A percentile compares a stretch with the other conserved stretches of the same genome.
Evolutionary conservation across 2,113 vertebrate genomes (phyloP).

Genomic region (Rhinopomastus cyanomelas): DNA sequence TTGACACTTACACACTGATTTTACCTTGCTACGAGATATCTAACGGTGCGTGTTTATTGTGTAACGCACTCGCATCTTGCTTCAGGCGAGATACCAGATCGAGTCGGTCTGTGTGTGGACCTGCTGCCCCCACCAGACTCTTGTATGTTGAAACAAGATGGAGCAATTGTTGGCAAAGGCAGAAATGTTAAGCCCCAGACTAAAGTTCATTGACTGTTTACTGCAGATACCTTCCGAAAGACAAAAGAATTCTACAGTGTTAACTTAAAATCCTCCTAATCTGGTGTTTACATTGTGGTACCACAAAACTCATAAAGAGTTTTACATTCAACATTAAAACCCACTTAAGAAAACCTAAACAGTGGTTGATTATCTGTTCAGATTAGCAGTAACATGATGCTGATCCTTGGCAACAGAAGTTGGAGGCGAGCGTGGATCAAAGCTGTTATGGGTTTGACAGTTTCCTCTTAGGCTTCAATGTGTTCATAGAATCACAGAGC

Average conservation of each 20-base stretch:
- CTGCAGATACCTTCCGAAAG: too few species aligned
- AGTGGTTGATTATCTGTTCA: background rate
- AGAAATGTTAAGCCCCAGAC: too few species aligned
- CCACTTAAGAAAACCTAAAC: background rate
- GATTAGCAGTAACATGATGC: background rate
- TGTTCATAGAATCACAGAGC: background rate
- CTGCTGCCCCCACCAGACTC: slow-evolving; percentile 1
- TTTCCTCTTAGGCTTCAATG: slow-evolving; percentile 4
- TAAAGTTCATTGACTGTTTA: too few species aligned
- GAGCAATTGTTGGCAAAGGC: background rate
- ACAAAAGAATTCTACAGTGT: too few species aligned
- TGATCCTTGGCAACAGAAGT: background rate
- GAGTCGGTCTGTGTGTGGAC: background rate
- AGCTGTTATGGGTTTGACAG: background rate
- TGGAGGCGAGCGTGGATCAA: background rate
- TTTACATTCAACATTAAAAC: slow-evolving; percentile 12
- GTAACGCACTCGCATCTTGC: background rate
- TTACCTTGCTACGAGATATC: background rate
- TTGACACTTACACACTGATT: background rate
- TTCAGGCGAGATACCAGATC: too few species aligned
- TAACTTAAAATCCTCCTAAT: too few species aligned
- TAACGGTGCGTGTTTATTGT: background rate
- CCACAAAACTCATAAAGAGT: slow-evolving; percentile 14
- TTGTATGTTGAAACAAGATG: background rate
- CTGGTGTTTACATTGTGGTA: too few species aligned